Evolutionary conservation across 2,797 vertebrate genomes (phyloP).

Genomic region (Capromys pilorides): DNA sequence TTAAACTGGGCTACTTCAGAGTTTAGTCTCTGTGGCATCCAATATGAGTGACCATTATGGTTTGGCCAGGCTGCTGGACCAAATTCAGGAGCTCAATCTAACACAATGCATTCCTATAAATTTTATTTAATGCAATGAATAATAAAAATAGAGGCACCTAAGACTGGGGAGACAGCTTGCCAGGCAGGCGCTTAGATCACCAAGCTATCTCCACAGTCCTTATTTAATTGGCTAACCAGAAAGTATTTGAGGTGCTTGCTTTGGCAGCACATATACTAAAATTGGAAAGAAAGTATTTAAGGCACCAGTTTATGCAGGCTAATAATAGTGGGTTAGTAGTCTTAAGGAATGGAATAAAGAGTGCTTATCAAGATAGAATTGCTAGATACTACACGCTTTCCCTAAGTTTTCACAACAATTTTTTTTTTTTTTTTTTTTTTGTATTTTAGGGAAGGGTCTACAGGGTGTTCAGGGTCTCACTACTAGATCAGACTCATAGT

Average conservation of each 20-base stretch:
- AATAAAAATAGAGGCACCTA: background rate
- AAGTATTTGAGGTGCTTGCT: background rate
- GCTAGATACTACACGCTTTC: conserved; percentile 4
- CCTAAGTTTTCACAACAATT: background rate
- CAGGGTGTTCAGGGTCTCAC: too few relatives aligned
- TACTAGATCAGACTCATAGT: too few relatives aligned
- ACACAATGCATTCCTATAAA: background rate
- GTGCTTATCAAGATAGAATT: background rate
- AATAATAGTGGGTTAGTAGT: background rate
- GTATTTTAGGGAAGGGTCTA: too few relatives aligned
- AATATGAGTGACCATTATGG: background rate
- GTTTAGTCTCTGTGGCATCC: background rate
- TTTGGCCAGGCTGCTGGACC: background rate
- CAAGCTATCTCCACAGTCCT: background rate
- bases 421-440: background rate
- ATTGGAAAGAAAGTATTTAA: background rate
- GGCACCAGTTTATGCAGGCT: background rate
- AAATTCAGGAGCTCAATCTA: background rate
- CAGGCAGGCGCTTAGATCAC: too few relatives aligned
- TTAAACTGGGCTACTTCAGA: background rate
- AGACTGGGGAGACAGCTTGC: too few relatives aligned
- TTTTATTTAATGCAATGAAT: background rate
- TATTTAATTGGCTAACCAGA: background rate
- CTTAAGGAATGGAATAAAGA: background rate
- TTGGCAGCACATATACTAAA: too few relatives aligned